Base-by-base conservation (phyloP, 2,113 vertebrate species). In the Apteryx owenii region DNA sequence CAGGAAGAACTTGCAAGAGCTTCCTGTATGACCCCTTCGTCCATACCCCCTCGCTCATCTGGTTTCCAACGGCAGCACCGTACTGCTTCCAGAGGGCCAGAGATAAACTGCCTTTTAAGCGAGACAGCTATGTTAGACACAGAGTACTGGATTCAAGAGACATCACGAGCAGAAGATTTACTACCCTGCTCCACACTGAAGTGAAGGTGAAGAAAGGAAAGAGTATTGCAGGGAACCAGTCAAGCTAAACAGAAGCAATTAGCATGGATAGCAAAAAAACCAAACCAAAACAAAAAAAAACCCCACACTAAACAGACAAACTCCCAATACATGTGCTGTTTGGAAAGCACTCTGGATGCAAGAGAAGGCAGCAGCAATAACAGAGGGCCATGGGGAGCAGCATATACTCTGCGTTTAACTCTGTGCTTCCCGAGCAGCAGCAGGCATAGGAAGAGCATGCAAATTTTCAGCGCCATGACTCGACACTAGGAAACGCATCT, bases 391-490 rank as follows among this genome's bases (percentile, higher is more conserved):
- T 22, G 48, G 73, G 62, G 81, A 95, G 73, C 44, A 85, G 81
- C 25, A 79, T 22, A 69, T 46, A 48, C 0, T 0, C 56, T 26
- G 31, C 0, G 1, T 40, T 87, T 81, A 87, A 89, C 66, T 51
- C 93, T 70, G 8, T 18, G 3, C n/a, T 56, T 95, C 77, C 83
- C 28, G 46, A 69, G 33, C 50, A 58, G 40, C 1, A 40, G 17
- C 54, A 22, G 53, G 28, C 44, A 69, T 40, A n/a, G 3, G 1
- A 77, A 73, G 75, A 56, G 50, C 75, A 72, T 17, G 18, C 0
- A 0, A 15, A 15, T 50, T 64, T 66, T 48, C 68, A 64, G 68
- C 7, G 2, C 40, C 0, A 0, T 64, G 64, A 33, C n/a, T 26
- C 13, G n/a, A 81, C 77, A 26, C 29, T 15, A 40, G 80, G 61